Conservation (phyloP, 2,113 vertebrate species). For the human (Homo sapiens) region DNA sequence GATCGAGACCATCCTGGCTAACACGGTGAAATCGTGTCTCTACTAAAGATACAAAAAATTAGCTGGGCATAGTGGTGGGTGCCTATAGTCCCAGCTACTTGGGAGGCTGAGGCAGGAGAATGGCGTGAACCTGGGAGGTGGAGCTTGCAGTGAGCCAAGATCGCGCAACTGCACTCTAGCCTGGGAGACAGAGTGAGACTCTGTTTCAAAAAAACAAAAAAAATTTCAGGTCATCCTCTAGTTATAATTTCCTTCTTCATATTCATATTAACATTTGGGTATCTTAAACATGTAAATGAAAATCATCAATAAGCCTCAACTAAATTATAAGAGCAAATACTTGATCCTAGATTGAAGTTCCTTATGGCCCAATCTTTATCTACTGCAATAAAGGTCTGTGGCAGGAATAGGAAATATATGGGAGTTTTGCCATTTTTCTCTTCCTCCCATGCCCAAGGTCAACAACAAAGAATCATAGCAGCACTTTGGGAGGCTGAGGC, state of each 20-base stretch:
- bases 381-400: not conserved
- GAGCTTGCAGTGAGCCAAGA: no score
- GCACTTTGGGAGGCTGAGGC: no score
- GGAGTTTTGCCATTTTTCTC: not conserved
- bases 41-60: no score
- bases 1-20: no score
- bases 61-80: no score
- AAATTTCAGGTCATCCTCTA: not conserved
- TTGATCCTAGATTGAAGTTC: not conserved
- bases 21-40: no score
- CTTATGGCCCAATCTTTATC: not conserved
- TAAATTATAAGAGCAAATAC: constrained; percentile 39
- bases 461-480: not conserved
- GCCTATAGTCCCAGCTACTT: no score
- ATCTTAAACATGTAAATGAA: constrained; percentile 30
- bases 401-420: not conserved
- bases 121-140: no score
- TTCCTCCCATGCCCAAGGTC: not conserved
- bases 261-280: not conserved
- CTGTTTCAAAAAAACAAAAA: not conserved
- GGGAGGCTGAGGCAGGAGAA: no score
- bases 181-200: no score
- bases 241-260: not conserved
- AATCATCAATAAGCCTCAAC: not conserved
- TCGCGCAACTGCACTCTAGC: fast-evolving